Percentiles rank a stretch among this genome's conserved stretches.
phyloP scores from a whole-genome alignment of 2,797 vertebrate species.

The Hephaestus fuliginosus region DNA sequence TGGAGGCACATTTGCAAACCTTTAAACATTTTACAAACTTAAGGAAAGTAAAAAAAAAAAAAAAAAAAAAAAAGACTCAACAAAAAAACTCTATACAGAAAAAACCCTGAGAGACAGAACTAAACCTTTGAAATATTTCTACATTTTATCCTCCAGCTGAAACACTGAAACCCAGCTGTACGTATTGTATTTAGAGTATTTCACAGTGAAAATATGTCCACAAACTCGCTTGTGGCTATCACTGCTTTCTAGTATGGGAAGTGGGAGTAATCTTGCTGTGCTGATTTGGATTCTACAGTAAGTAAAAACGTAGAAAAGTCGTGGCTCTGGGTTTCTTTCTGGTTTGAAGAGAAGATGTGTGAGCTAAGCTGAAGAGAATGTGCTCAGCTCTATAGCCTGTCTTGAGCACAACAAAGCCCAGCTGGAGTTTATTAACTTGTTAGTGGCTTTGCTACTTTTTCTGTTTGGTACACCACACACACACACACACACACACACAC shows the following conservation, averaged over 20 bases:
- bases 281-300: conserved; percentile 3
- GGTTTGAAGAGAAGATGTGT: conserved; percentile 51
- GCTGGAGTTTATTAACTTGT: conserved; percentile 81
- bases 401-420: conserved; percentile 74
- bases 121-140: background rate
- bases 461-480: conserved; percentile 60
- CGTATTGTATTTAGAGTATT: background rate
- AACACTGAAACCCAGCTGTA: background rate
- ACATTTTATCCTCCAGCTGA: background rate
- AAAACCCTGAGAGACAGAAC: background rate
- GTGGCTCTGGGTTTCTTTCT: conserved; percentile 35
- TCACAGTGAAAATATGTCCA: conserved; percentile 5
- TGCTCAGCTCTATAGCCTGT: conserved; percentile 63
- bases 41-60: background rate
- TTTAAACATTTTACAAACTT: background rate
- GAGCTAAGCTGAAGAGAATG: conserved; percentile 76
- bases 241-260: background rate
- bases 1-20: background rate
- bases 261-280: background rate
- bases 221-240: background rate
- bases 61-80: background rate
- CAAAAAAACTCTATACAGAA: background rate
- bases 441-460: conserved; percentile 78
- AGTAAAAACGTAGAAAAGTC: conserved; percentile 23
- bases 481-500: conserved; percentile 9